Conservation (phyloP, 2,113 vertebrate genomes). For the Hypanus sabinus region DNA sequence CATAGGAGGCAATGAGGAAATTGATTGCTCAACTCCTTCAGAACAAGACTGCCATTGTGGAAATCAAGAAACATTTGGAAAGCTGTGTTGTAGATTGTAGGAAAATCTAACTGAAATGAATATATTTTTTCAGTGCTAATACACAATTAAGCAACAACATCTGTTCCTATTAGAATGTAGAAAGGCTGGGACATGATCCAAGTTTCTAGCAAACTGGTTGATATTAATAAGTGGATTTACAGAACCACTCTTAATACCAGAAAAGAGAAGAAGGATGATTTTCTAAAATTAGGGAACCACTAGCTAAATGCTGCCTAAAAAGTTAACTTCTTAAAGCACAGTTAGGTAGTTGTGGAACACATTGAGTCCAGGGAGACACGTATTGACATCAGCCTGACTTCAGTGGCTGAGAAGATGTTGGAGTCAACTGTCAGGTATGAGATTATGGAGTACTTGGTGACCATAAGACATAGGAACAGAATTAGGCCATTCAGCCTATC, state of each 20-base stretch:
- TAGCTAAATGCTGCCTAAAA: not conserved
- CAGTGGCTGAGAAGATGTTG: too few species aligned
- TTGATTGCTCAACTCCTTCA: not conserved
- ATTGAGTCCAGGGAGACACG: not conserved
- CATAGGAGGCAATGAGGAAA: not conserved
- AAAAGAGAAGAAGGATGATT: not conserved
- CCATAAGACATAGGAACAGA: too few species aligned
- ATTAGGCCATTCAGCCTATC: too few species aligned
- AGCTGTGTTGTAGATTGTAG: not conserved
- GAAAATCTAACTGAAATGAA: constrained; percentile 5
- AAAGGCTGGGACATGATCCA: not conserved
- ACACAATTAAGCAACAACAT: constrained; percentile 11
- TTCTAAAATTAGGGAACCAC: not conserved
- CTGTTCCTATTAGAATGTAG: not conserved
- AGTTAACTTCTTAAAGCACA: not conserved
- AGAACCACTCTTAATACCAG: not conserved
- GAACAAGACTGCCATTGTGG: not conserved
- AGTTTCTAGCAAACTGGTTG: not conserved
- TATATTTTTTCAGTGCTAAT: not conserved
- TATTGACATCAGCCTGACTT: not conserved
- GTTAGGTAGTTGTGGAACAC: not conserved
- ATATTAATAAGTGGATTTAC: not conserved
- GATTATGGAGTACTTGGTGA: too few species aligned
- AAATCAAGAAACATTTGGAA: not conserved
- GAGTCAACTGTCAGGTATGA: too few species aligned